A percentile compares a stretch with the other conserved stretches of the same genome.
phyloP scores from a whole-genome alignment of 2,797 vertebrate genomes.

The Lindbergichthys nudifrons region DNA sequence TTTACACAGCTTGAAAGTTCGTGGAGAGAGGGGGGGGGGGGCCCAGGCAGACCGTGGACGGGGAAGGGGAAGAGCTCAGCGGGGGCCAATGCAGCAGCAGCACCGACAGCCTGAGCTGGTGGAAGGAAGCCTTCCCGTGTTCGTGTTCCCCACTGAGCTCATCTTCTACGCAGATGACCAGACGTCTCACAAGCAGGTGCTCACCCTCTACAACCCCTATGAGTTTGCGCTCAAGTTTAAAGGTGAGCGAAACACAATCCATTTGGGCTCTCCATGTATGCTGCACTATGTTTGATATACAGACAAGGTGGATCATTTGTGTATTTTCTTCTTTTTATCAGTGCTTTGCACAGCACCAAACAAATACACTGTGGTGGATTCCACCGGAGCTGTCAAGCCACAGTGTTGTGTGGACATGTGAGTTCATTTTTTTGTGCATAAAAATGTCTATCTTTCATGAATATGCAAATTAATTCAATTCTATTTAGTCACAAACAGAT shows the following conservation, averaged over 20 bases:
- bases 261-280: not conserved
- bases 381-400: slow-evolving; percentile 96
- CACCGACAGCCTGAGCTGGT: slow-evolving; percentile 98
- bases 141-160: slow-evolving; percentile 98
- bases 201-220: slow-evolving; percentile 99
- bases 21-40: slow-evolving; percentile 74
- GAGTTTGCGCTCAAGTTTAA: slow-evolving; percentile 99
- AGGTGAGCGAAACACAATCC: slow-evolving; percentile 83
- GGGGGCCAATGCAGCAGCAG: slow-evolving; percentile 99
- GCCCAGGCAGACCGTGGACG: slow-evolving; percentile 78
- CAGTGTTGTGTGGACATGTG: slow-evolving; percentile 99
- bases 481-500: no score
- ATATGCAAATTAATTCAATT: not conserved
- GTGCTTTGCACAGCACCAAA: slow-evolving; percentile 99
- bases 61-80: slow-evolving; percentile 83
- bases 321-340: slow-evolving; percentile 63
- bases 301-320: not conserved
- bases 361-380: slow-evolving; percentile 97
- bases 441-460: not conserved
- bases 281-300: not conserved
- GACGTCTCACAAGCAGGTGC: slow-evolving; percentile 98
- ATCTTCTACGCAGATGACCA: slow-evolving; percentile 99
- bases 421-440: slow-evolving; percentile 75
- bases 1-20: slow-evolving; percentile 38
- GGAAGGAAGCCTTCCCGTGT: slow-evolving; percentile 99